These are phyloP conservation scores for Ametastegia equiseti DNA, from an alignment of 2,888 invertebrate species.

Conservation along the genomic window DNA sequence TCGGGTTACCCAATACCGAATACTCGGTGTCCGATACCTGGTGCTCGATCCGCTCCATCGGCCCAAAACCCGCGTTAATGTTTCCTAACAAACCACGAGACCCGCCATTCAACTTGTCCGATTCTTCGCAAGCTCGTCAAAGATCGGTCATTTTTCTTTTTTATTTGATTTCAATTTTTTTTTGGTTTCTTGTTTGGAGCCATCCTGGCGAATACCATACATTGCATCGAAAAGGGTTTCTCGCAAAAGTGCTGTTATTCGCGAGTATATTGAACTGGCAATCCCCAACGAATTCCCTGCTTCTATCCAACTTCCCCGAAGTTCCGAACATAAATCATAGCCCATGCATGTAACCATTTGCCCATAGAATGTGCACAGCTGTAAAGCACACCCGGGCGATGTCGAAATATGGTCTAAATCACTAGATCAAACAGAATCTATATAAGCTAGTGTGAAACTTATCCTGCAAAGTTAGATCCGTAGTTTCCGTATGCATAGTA, in stretches of 20 bases:
- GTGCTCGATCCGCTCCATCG: constrained; percentile 3
- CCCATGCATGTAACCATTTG: constrained; percentile 9
- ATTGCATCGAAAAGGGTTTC: not conserved
- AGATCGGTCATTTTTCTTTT: not conserved
- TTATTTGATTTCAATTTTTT: not conserved
- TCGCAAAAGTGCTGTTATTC: not conserved
- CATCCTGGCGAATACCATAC: not conserved
- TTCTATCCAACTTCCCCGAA: constrained; percentile 19
- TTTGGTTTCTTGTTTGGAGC: not conserved
- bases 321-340: constrained; percentile 33
- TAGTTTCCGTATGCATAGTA: not conserved
- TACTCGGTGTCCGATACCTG: constrained; percentile 28
- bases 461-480: not conserved
- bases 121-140: not conserved
- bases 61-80: not conserved
- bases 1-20: constrained; percentile 46
- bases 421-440: constrained; percentile 36
- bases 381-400: constrained; percentile 19
- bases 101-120: not conserved
- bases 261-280: not conserved
- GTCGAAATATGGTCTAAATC: constrained; percentile 30
- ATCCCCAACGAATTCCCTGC: not conserved
- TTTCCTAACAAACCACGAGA: constrained; percentile 4
- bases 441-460: constrained; percentile 25
- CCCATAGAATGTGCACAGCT: constrained; percentile 24